Base-by-base conservation (phyloP, 2,797 vertebrate species). In the Yasuhikotakia modesta region DNA sequence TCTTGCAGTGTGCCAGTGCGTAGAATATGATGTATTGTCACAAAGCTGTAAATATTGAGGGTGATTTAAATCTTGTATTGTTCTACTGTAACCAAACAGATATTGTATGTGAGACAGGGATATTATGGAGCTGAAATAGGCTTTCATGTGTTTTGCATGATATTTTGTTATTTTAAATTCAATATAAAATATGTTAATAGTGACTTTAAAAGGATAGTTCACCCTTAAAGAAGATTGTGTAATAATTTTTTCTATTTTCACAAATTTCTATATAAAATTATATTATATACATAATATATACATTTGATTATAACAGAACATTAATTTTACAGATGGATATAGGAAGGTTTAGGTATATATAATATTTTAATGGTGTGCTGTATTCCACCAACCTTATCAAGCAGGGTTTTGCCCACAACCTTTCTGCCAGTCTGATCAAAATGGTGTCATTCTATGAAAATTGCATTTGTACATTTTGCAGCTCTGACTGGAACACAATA, bases 391-490 rank as follows among this genome's bases (percentile, higher is more conserved):
- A n/a, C 32, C 1, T 39, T 53, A 35, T 35, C 39, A n/a, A 61
- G 30, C 6, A 55, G 32, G 32, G 16, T 32, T 70, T 57, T n/a
- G 46, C 39, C 39, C 4, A 48, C n/a, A 19, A 80, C 46, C 57
- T 74, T 70, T 79, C 58, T 57, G 8, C 11, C 21, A 22, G 16
- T 67, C 12, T 43, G 48, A 10, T 64, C 46, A 22, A 61, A 48
- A 73, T 69, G 30, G 61, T 78, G 70, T 43, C 30, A n/a, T 35
- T 61, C 46, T 6, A n/a, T 69, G 55, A 64, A 46, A 63, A 11
- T 22, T n/a, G 30, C 65, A 75, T 75, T 75, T 80, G 70, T 79
- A 69, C 43, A 61, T 35, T 65, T 32, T 52, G 43, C 61, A 73
- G 21, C 57, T 43, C 45, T 45, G 45, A 35, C 45, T 19, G 2